Conservation (phyloP, 1,140 invertebrate species). For the Heliconius nattereri region DNA sequence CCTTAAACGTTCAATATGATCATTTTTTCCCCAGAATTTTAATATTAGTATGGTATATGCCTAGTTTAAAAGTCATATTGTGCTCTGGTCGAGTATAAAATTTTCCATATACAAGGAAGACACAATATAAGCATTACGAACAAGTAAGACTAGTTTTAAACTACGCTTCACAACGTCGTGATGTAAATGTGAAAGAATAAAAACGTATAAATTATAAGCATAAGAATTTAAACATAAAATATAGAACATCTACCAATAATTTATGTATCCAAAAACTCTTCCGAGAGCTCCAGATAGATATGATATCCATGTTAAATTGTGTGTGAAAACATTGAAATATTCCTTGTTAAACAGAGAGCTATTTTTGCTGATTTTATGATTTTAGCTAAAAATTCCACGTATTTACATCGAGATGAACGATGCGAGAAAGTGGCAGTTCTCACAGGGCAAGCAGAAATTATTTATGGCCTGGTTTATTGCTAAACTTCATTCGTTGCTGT, state of each 20-base stretch:
- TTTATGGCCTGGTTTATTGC: conserved; percentile 80
- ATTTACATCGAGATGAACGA: conserved; percentile 58
- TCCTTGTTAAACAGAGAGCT: conserved; percentile 43
- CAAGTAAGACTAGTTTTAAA: neutral
- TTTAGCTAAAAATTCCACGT: conserved; percentile 46
- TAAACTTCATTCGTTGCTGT: conserved; percentile 78
- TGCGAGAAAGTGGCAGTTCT: conserved; percentile 68
- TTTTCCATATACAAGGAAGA: conserved; percentile 58
- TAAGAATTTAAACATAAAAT: conserved; percentile 1
- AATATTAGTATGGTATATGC: conserved; percentile 27
- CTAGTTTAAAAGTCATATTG: conserved; percentile 58
- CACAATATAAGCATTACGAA: conserved; percentile 46
- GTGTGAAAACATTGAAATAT: conserved; percentile 58
- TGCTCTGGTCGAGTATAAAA: conserved; percentile 47
- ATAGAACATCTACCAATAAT: conserved; percentile 41
- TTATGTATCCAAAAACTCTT: conserved; percentile 49
- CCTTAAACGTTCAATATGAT: conserved; percentile 17
- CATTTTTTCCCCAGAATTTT: conserved; percentile 49
- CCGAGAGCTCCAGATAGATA: conserved; percentile 50
- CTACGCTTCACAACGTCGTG: neutral
- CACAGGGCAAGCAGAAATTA: conserved; percentile 73
- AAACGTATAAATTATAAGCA: neutral
- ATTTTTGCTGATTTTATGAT: conserved; percentile 50
- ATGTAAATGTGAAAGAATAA: neutral
- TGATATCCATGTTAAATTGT: conserved; percentile 63